Base-by-base conservation (phyloP, 1,140 invertebrate genomes). In the Zophobas atratus region DNA sequence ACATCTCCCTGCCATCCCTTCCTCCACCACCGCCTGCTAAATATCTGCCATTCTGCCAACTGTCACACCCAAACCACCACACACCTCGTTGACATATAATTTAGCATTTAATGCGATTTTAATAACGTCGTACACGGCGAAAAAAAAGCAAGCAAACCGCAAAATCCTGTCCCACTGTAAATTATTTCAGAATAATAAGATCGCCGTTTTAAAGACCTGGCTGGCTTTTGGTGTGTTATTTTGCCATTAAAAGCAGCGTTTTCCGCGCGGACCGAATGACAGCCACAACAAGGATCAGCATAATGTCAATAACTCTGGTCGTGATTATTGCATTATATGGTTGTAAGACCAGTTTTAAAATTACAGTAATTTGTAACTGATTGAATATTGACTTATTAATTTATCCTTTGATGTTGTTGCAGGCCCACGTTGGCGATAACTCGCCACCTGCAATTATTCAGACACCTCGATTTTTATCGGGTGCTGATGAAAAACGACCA, bases 321-420 rank as follows among this genome's bases (percentile, higher is more conserved):
- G 60, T 67, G 60, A 67, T 67, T 67, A 41, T 67, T 67, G 60
- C 60, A 67, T 67, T 67, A 67, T 73, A 73, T 56, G 55, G 32
- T 73, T 73, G 71, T 73, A 73, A 20, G 49, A 73, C 71, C 71
- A 73, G 71, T 73, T 73, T 73, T 73, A 55, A 73, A 73, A 73
- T 73, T 73, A 73, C 71, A 56, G 71, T 73, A 73, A 73, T 73
- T 73, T 73, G 71, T 73, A 56, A 73, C 71, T 73, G 71, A 73
- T 73, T 73, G 71, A 73, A 56, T 73, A 73, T 73, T 73, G 71
- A 73, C 71, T 73, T 73, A 73, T 73, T 56, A 73, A 73, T 73
- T 73, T 73, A 67, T 67, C 60, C 60, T 67, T 67, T 67, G 60
- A 67, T 67, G 60, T 67, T 67, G 38, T 41, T 67, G 41, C 33